Evolutionary conservation across 2,888 invertebrate genomes (phyloP).

Genomic region (Piscicola geometra): DNA sequence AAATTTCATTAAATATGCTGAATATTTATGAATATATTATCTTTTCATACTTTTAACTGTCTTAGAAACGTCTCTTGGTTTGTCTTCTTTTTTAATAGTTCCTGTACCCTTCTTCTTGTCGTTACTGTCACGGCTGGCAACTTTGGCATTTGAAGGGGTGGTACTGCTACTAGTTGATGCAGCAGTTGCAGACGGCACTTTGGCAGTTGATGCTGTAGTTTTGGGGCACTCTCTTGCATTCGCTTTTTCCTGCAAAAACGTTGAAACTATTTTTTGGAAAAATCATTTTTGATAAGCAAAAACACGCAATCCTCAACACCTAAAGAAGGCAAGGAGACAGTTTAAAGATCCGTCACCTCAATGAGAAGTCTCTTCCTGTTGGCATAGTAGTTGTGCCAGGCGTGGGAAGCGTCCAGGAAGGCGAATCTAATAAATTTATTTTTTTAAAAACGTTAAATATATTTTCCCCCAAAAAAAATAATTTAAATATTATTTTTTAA

Average conservation of each 20-base stretch:
- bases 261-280: background rate
- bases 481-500: no score
- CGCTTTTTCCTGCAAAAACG: background rate
- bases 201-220: no score
- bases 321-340: background rate
- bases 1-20: no score
- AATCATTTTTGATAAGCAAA: no score
- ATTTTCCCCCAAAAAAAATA: no score
- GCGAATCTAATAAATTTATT: constrained; percentile 52
- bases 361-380: constrained; percentile 57
- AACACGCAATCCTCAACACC: no score
- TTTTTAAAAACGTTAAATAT: no score
- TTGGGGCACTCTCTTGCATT: background rate
- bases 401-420: constrained; percentile 73
- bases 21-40: background rate
- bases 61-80: background rate
- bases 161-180: background rate
- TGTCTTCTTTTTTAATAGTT: background rate
- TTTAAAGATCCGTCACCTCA: constrained; percentile 11
- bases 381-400: constrained; percentile 76
- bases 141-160: background rate
- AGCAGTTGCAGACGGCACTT: no score
- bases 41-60: background rate
- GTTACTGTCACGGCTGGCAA: background rate
- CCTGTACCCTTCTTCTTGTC: no score